These are phyloP conservation scores for Dendroctonus ponderosae DNA, from an alignment of 1,140 invertebrate genomes.

Conservation along the genomic window DNA sequence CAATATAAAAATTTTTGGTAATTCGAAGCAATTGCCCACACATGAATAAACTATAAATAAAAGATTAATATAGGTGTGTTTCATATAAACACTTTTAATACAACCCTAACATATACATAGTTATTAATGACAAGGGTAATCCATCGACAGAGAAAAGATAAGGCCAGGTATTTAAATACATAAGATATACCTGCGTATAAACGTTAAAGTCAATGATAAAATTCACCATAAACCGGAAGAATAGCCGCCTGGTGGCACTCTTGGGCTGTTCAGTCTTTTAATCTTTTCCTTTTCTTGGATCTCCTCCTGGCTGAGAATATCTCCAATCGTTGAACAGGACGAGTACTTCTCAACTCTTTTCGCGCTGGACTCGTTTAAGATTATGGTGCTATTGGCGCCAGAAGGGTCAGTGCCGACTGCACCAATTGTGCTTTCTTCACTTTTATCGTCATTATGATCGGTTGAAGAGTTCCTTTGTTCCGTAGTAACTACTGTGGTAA, in stretches of 20 bases:
- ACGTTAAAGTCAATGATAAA: too few species aligned
- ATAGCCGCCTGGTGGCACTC: conserved; percentile 34
- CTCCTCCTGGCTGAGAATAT: conserved; percentile 26
- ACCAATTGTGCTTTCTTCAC: not conserved
- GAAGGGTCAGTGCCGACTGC: not conserved
- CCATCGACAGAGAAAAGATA: too few species aligned
- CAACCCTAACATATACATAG: too few species aligned
- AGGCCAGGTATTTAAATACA: too few species aligned
- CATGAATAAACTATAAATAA: too few species aligned
- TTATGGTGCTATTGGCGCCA: conserved; percentile 12
- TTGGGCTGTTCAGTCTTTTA: conserved; percentile 7
- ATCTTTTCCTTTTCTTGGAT: conserved; percentile 23
- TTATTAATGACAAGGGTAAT: too few species aligned
- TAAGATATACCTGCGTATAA: too few species aligned
- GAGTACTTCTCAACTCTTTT: conserved; percentile 14
- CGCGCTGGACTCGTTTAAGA: conserved; percentile 13
- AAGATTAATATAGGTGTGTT: too few species aligned
- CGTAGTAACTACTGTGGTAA: not conserved
- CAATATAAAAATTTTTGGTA: too few species aligned
- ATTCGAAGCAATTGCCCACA: too few species aligned
- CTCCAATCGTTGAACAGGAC: conserved; percentile 16
- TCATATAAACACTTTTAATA: too few species aligned
- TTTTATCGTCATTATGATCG: not conserved
- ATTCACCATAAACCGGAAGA: conserved; percentile 35
- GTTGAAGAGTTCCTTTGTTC: not conserved